Evolutionary conservation across 2,113 vertebrate genomes (phyloP), one percentile per base, ranked within the genome.

Genomic region (Casuarius casuarius): DNA sequence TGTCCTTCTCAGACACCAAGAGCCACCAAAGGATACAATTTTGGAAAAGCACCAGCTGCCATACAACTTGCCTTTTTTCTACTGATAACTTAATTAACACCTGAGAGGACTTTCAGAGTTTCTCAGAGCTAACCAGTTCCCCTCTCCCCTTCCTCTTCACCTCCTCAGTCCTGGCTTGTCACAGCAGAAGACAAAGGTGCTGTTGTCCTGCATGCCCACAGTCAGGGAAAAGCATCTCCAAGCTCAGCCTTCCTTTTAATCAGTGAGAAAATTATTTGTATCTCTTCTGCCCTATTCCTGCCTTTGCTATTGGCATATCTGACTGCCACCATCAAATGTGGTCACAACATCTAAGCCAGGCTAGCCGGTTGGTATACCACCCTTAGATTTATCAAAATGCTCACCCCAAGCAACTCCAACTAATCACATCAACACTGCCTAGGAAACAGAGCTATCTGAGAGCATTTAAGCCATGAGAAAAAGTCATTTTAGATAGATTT

Each of bases 301-400:
- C 79, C 46, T 9, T 28, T 3, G 17, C 18, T 67, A 33, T 33
- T 88, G 44, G 8, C 18, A 51, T 49, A 17, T 54, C 58, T 62
- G 68, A 75, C 19, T 62, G 61, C 13, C 74, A 51, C 42, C 26
- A 71, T 65, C 58, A 74, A 38, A 71, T 0, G 1, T 17, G 17
- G 61, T 58, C 0, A 0, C 12, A 73, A n/a, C 48, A 75, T 1
- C 0, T 1, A 84, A 77, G 56, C 20, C 4, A 3, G 49, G 16
- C 51, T 81, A 83, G 16, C 10, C 0, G 0, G 11, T 16, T 59
- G n/a, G 7, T 61, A 26, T 51, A 40, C 7, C 0, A 0, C 31
- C 66, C 21, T 84, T 7, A 6, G 35, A 49, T 94, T 92, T 75
- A 80, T 52, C 84, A 78, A 77, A 92, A 79, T 18, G 38, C 17